A percentile compares a stretch with the other conserved stretches of the same genome.
Evolutionary conservation across 2,888 invertebrate species (phyloP).

Genomic region (Miltochrista miniata): DNA sequence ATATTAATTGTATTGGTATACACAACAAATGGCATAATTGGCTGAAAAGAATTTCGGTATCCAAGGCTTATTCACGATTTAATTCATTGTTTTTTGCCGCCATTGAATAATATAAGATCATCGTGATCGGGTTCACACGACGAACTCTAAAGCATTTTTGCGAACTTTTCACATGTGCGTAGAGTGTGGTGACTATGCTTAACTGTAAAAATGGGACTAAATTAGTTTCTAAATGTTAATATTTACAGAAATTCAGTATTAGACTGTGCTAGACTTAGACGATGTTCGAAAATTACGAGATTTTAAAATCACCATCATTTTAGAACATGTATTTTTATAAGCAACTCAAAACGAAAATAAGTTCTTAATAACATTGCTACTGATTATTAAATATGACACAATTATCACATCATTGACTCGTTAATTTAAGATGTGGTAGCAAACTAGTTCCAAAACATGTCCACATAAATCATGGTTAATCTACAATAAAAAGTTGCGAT

Average conservation of each 20-base stretch:
- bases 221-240: too few species aligned
- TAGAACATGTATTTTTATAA: neutral
- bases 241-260: too few species aligned
- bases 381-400: neutral
- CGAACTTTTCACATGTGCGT: conserved; percentile 65
- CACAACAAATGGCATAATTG: conserved; percentile 28
- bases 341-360: too few species aligned
- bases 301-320: too few species aligned
- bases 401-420: neutral
- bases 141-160: conserved; percentile 54
- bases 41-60: conserved; percentile 29
- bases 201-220: too few species aligned
- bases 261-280: too few species aligned
- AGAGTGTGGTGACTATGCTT: conserved; percentile 47
- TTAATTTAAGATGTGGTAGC: neutral
- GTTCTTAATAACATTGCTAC: too few species aligned
- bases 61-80: conserved; percentile 30
- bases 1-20: conserved; percentile 25
- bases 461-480: conserved; percentile 44
- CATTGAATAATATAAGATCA: conserved; percentile 57
- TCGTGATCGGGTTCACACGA: conserved; percentile 69
- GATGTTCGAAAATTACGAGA: too few species aligned
- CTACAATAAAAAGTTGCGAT: conserved; percentile 68
- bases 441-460: neutral
- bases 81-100: conserved; percentile 49